phyloP scores from a whole-genome alignment of 2,888 invertebrate species.

The Tipula vernalis region DNA sequence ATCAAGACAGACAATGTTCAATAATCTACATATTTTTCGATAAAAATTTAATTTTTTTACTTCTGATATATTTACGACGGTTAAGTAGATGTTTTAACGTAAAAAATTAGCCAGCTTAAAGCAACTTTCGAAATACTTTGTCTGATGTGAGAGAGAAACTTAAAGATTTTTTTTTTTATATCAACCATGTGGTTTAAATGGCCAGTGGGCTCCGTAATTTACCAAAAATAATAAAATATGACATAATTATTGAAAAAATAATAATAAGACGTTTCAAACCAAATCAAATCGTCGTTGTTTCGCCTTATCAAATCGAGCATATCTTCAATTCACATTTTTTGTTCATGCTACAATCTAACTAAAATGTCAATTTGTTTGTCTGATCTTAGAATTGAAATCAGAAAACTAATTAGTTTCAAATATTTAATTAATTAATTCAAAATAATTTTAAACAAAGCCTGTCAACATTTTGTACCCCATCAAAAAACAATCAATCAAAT shows the following conservation, averaged over 20 bases:
- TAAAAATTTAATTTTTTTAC: neutral
- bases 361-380: no score
- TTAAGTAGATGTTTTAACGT: neutral
- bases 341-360: no score
- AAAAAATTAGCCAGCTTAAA: neutral
- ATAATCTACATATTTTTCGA: neutral
- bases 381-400: no score
- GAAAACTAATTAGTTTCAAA: no score
- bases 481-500: neutral
- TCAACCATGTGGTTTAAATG: neutral
- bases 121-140: neutral
- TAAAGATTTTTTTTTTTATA: neutral
- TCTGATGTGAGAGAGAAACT: neutral
- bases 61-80: neutral
- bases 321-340: no score
- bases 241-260: no score
- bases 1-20: neutral
- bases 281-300: no score
- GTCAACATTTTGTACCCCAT: neutral
- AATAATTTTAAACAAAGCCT: no score
- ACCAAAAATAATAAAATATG: neutral
- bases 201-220: neutral
- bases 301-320: no score
- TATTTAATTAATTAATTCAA: no score
- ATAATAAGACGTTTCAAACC: no score